Evolutionary conservation across 2,113 vertebrate species (phyloP), one percentile per base, ranked within the genome.

Genomic region (Thryonomys swinderianus): DNA sequence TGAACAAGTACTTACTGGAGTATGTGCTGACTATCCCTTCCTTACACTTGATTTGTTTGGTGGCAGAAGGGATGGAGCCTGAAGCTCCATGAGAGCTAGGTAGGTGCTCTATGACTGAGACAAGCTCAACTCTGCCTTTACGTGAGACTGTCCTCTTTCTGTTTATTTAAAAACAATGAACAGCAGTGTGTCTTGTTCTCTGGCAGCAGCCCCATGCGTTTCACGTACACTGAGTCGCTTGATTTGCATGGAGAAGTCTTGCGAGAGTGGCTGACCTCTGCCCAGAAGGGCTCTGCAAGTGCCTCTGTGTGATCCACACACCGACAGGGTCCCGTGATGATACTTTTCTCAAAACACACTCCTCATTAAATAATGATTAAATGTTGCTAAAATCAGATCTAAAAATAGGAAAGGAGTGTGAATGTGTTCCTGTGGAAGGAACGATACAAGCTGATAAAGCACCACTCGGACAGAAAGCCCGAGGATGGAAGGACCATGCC

Each of bases 391-490:
- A 83, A 84, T 92, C 6, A 37, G 21, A 67, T 62, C 21, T 85
- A 80, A 78, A 67, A 30, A 94, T 27, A 53, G 83, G 4, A 3
- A 3, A 7, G 32, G 2, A 10, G 5, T 73, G 9, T 14, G 42
- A 4, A 6, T 32, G 7, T 17, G 37, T 7, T 2, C 4, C 11
- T n/a, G n/a, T n/a, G n/a, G n/a, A n/a, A n/a, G n/a, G n/a, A n/a
- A n/a, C n/a, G n/a, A n/a, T 25, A 10, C 21, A 78, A 80, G 2
- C 17, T 76, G 8, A 78, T 81, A 27, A 85, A 94, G 62, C 59
- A 69, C 1, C 21, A 37, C 57, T 78, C 14, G 14, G n/a, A 18
- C 48, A 90, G 62, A 86, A 83, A 69, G 34, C 27, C 59, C 45
- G 37, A 3, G 61, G 16, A 66, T 10, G n/a, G 1, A 10, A 73